Evolutionary conservation across 2,888 invertebrate species (phyloP).

Genomic region (Andrena camellia): DNA sequence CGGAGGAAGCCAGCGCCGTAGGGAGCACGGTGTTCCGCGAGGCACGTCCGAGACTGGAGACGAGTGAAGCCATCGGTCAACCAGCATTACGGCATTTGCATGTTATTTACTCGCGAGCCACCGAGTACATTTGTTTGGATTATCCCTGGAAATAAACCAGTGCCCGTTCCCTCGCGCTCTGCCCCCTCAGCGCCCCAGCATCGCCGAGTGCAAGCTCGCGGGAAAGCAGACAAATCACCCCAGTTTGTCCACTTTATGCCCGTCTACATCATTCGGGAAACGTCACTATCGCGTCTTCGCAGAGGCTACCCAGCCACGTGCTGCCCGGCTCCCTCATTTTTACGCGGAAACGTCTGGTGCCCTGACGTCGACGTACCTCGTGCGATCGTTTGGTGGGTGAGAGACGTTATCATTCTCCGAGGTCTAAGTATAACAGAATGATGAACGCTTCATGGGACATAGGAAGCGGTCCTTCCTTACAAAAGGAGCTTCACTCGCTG

Average conservation of each 20-base stretch:
- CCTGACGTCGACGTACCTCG: not conserved
- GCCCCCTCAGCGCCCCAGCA: slow-evolving; percentile 70
- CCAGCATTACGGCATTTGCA: slow-evolving; percentile 85
- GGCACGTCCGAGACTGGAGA: slow-evolving; percentile 79
- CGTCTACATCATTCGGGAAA: slow-evolving; percentile 78
- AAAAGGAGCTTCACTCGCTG: too few relatives aligned
- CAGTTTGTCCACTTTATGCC: slow-evolving; percentile 79
- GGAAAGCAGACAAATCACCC: slow-evolving; percentile 82
- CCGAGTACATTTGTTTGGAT: slow-evolving; percentile 86
- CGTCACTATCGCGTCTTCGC: slow-evolving; percentile 68
- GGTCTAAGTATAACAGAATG: not conserved
- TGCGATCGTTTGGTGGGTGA: not conserved
- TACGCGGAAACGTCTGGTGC: slow-evolving; percentile 6
- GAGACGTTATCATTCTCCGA: slow-evolving; percentile 1
- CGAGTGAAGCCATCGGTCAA: slow-evolving; percentile 84
- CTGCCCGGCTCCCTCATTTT: slow-evolving; percentile 26
- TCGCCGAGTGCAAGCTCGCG: slow-evolving; percentile 71
- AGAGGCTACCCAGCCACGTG: slow-evolving; percentile 20
- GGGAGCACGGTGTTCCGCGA: slow-evolving; percentile 65
- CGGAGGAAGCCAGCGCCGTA: not conserved
- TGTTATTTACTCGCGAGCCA: slow-evolving; percentile 85
- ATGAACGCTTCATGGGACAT: not conserved
- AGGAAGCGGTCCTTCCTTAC: not conserved
- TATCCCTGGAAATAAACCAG: slow-evolving; percentile 85
- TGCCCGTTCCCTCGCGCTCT: slow-evolving; percentile 71